Evolutionary conservation across 2,113 vertebrate genomes (phyloP).

Genomic region (Alligator mississippiensis): DNA sequence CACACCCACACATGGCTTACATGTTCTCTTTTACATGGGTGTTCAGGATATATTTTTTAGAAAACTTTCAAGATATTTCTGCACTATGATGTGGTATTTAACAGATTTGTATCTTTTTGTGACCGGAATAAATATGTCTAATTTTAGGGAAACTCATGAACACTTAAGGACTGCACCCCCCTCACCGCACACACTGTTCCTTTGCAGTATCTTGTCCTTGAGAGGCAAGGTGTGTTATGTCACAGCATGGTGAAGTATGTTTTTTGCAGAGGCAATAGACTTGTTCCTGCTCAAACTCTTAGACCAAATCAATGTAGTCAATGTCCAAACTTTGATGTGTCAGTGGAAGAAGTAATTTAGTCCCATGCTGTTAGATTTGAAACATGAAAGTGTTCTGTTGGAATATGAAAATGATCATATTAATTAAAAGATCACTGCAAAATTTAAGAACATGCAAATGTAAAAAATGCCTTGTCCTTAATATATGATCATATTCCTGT

Average conservation of each 20-base stretch:
- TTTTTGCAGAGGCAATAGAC: background rate
- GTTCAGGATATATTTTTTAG: background rate
- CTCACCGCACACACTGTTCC: background rate
- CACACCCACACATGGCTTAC: constrained; percentile 37
- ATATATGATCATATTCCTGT: too few species aligned
- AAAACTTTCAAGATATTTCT: background rate
- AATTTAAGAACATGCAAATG: too few species aligned
- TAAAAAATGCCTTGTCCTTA: too few species aligned
- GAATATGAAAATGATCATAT: too few species aligned
- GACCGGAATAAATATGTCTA: background rate
- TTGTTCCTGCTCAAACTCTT: background rate
- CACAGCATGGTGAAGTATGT: background rate
- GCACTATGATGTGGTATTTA: background rate
- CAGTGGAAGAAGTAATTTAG: background rate
- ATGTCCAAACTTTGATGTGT: background rate
- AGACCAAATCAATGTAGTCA: background rate
- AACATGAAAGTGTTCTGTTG: too few species aligned
- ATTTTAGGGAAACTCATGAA: background rate
- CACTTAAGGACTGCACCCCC: background rate
- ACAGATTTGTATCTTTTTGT: background rate
- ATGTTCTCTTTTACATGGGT: constrained; percentile 12
- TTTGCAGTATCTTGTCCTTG: background rate
- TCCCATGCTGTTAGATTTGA: too few species aligned
- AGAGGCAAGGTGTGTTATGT: background rate
- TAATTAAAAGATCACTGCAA: too few species aligned